These are phyloP conservation scores for Aldabrachelys gigantea DNA, from an alignment of 2,113 vertebrate species.

Conservation along the genomic window DNA sequence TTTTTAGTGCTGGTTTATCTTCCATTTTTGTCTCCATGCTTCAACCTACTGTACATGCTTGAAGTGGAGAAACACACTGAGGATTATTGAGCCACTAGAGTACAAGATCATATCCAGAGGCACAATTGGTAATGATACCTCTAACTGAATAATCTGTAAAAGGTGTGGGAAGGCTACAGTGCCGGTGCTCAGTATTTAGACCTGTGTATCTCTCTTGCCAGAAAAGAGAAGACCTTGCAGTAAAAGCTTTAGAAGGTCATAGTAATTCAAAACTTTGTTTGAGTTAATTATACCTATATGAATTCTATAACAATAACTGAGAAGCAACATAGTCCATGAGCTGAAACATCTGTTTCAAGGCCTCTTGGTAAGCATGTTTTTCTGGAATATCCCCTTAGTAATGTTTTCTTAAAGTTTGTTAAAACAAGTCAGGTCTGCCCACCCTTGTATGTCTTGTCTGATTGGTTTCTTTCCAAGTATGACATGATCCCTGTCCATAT, in stretches of 20 bases:
- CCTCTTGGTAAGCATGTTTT: conserved; percentile 58
- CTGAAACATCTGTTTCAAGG: conserved; percentile 58
- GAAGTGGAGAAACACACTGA: not conserved
- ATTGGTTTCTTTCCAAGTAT: conserved; percentile 79
- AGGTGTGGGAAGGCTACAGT: not conserved
- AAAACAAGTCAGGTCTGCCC: conserved; percentile 74
- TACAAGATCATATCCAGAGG: rapidly evolving
- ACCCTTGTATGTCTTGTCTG: conserved; percentile 72
- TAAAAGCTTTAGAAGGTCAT: not conserved
- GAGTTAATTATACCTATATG: conserved; percentile 1
- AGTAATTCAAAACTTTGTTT: not conserved
- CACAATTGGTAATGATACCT: not conserved
- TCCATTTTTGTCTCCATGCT: not conserved
- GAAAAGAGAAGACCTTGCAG: not conserved
- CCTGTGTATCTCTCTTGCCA: rapidly evolving
- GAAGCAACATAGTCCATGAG: conserved; percentile 26
- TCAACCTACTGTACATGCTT: not conserved
- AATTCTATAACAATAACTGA: conserved; percentile 36
- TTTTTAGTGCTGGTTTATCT: not conserved
- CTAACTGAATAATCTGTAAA: not conserved
- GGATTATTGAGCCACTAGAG: rapidly evolving
- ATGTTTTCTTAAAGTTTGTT: conserved; percentile 77
- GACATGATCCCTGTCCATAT: conserved; percentile 74
- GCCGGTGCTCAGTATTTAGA: not conserved
- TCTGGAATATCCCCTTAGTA: conserved; percentile 74